Percentiles rank a stretch among this genome's conserved stretches.
Evolutionary conservation across 2,797 vertebrate species (phyloP).

Genomic region (Smutsia temminckii): DNA sequence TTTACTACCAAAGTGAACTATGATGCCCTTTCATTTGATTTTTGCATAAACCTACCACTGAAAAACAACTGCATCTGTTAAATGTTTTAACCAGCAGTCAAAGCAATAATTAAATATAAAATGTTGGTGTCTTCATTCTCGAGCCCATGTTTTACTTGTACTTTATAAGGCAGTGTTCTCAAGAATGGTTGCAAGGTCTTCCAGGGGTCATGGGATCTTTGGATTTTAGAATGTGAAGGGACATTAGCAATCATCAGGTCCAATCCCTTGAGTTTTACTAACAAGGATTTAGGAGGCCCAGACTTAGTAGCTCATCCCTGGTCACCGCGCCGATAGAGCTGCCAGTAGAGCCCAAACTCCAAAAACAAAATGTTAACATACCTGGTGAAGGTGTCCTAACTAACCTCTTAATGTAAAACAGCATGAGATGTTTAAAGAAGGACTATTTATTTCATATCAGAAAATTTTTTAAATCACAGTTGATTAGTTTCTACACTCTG

Average conservation of each 20-base stretch:
- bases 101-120: slow-evolving; percentile 52
- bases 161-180: not conserved
- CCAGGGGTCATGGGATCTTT: not conserved
- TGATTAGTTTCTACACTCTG: not conserved
- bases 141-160: slow-evolving; percentile 11
- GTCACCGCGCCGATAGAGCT: not conserved
- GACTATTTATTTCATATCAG: not conserved
- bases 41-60: slow-evolving; percentile 8
- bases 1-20: slow-evolving; percentile 15
- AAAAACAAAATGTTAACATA: not conserved
- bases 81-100: slow-evolving; percentile 27
- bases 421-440: not conserved
- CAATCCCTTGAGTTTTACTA: slow-evolving; percentile 38
- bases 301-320: not conserved
- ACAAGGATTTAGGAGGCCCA: not conserved
- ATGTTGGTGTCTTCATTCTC: not conserved
- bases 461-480: slow-evolving; percentile 2
- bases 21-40: not conserved
- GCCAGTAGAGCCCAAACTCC: not conserved
- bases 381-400: not conserved
- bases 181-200: not conserved
- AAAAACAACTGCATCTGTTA: slow-evolving; percentile 38
- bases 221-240: slow-evolving; percentile 9
- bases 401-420: slow-evolving; percentile 21
- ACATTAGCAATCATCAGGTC: not conserved